Percentiles rank a stretch among this genome's conserved stretches.
phyloP scores from a whole-genome alignment of 2,888 invertebrate genomes.

The Altica lythri region DNA sequence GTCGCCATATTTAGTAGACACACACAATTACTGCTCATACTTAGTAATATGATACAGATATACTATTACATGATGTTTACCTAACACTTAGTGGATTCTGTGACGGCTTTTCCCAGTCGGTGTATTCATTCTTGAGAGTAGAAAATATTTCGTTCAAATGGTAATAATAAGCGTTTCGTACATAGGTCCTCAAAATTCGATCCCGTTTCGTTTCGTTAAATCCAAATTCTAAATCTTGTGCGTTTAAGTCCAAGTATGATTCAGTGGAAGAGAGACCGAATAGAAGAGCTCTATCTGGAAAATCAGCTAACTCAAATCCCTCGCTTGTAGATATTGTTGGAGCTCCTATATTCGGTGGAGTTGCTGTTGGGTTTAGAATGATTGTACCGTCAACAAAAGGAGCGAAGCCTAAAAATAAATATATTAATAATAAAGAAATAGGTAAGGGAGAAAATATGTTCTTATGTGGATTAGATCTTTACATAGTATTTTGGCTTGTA shows the following conservation, averaged over 20 bases:
- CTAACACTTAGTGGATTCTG: slow-evolving; percentile 80
- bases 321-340: slow-evolving; percentile 69
- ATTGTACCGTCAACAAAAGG: slow-evolving; percentile 93
- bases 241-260: slow-evolving; percentile 81
- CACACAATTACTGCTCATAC: too few relatives aligned
- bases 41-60: too few relatives aligned
- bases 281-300: slow-evolving; percentile 79
- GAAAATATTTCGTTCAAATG: slow-evolving; percentile 95
- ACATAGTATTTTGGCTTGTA: too few relatives aligned
- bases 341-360: slow-evolving; percentile 44
- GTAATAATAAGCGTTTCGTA: slow-evolving; percentile 92
- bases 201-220: slow-evolving; percentile 87
- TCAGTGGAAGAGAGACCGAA: slow-evolving; percentile 83
- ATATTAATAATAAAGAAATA: too few relatives aligned
- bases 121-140: slow-evolving; percentile 91
- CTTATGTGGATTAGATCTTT: too few relatives aligned
- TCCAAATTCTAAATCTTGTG: slow-evolving; percentile 87
- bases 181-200: slow-evolving; percentile 86
- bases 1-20: too few relatives aligned
- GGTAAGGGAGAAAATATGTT: too few relatives aligned
- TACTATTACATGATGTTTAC: slow-evolving; percentile 14
- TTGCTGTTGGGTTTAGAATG: slow-evolving; percentile 65
- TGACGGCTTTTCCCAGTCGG: slow-evolving; percentile 91
- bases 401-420: slow-evolving; percentile 73
- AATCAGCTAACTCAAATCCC: slow-evolving; percentile 81